A percentile compares a stretch with the other conserved stretches of the same genome.
phyloP scores from a whole-genome alignment of 2,797 vertebrate genomes.

The Malacoctenus gilli region DNA sequence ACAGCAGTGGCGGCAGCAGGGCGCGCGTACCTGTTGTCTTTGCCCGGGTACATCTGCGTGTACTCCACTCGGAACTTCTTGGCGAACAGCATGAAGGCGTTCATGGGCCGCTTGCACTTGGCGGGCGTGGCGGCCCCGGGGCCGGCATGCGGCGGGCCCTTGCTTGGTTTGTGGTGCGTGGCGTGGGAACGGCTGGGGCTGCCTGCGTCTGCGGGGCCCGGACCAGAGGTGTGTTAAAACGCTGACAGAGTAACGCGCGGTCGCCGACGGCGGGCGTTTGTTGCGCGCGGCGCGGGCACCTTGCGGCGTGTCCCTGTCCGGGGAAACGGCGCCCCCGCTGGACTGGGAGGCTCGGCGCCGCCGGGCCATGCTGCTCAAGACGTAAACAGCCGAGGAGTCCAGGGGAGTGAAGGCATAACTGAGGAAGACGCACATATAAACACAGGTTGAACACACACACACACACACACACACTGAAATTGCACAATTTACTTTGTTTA shows the following conservation, averaged over 20 bases:
- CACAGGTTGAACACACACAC: no score
- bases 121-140: slow-evolving; percentile 83
- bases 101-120: slow-evolving; percentile 99
- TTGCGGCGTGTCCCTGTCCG: slow-evolving; percentile 82
- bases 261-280: no score
- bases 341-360: slow-evolving; percentile 91
- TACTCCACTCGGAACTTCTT: slow-evolving; percentile 98
- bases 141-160: slow-evolving; percentile 81
- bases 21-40: slow-evolving; percentile 96
- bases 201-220: slow-evolving; percentile 31
- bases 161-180: slow-evolving; percentile 84
- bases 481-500: slow-evolving; percentile 42
- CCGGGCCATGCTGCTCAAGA: slow-evolving; percentile 97
- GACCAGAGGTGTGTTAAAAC: slow-evolving; percentile 1
- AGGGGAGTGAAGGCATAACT: slow-evolving; percentile 97
- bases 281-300: slow-evolving; percentile 13
- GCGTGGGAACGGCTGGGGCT: slow-evolving; percentile 78
- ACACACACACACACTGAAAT: no score
- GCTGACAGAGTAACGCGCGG: no score
- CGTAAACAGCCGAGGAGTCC: slow-evolving; percentile 97
- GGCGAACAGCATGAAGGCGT: slow-evolving; percentile 99
- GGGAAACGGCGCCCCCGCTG: slow-evolving; percentile 84
- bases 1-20: no score
- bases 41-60: slow-evolving; percentile 97
- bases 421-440: slow-evolving; percentile 8